Evolutionary conservation across 2,797 vertebrate species (phyloP), one percentile per base, ranked within the genome.

Genomic region (Neosilurus mollespiculum): DNA sequence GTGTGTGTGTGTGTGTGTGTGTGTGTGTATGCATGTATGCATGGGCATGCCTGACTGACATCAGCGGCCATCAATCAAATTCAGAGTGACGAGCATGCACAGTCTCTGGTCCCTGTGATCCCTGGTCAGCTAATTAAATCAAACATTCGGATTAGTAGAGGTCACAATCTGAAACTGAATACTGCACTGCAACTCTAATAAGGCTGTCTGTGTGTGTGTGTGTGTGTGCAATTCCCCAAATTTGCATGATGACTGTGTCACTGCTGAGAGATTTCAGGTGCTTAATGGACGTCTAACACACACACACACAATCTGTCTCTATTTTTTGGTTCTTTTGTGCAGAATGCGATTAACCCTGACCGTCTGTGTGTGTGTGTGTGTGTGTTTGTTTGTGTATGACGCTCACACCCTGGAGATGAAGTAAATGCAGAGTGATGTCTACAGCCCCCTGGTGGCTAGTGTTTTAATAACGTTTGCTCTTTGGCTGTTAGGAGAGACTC

Each of bases 361-460:
- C 70, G 43, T 67, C 53, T 70, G 49, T 70, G 53, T 66, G 58
- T 61, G n/a, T 72, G 64, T 64, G 76, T 78, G 82, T 66, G 71
- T 70, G 53, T 84, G 62, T 66, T 51, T 80, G 73, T 70, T 61
- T 78, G 80, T 67, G 65, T 64, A 61, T 69, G 49, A 65, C 34
- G 66, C 80, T 82, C 76, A 77, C 78, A 37, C 78, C 82, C 80
- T 69, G 75, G 53, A 82, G 81, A 61, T 53, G 73, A 70, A 30
- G 58, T 59, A 69, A 61, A 72, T 53, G 53, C 16, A 8, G 66
- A n/a, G 62, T n/a, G 80, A 83, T 72, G 78, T 87, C 54, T 84
- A 67, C 83, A 65, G 84, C 86, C 86, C 81, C 61, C 87, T 87
- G 75, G 83, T 86, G 86, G 84, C 9, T 51, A 0, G n/a, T 78